These are phyloP conservation scores for Temnothorax nylanderi DNA, from an alignment of 1,140 invertebrate genomes.

Conservation along the genomic window DNA sequence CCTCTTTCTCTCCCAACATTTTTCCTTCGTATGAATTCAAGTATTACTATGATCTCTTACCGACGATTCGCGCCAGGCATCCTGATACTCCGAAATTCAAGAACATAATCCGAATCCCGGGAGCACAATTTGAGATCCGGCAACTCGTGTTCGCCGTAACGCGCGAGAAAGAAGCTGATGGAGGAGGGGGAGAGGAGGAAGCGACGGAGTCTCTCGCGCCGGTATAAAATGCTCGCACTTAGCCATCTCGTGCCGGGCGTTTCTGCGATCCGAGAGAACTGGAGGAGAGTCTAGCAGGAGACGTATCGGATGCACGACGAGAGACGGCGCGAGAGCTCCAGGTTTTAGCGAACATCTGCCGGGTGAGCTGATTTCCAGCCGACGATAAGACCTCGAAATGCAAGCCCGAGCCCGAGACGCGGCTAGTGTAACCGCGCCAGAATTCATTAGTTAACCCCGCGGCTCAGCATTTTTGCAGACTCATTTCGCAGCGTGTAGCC, in stretches of 20 bases:
- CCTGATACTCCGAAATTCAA: constrained; percentile 56
- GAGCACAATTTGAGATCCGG: constrained; percentile 51
- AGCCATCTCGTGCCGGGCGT: constrained; percentile 19
- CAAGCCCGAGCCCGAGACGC: constrained; percentile 30
- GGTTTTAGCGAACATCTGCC: constrained; percentile 78
- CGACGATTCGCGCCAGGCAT: constrained; percentile 27
- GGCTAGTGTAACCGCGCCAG: constrained; percentile 70
- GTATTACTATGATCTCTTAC: constrained; percentile 55
- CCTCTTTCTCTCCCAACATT: not conserved
- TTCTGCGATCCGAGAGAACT: constrained; percentile 11
- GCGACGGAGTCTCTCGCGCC: not conserved
- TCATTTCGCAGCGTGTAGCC: constrained; percentile 45
- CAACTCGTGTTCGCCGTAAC: constrained; percentile 27
- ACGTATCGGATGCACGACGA: constrained; percentile 35
- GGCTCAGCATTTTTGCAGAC: constrained; percentile 65
- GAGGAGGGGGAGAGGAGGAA: not conserved
- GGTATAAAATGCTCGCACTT: constrained; percentile 44
- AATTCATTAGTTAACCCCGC: constrained; percentile 77
- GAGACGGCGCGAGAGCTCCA: constrained; percentile 56
- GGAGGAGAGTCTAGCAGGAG: constrained; percentile 40
- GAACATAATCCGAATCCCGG: constrained; percentile 66
- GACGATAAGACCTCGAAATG: constrained; percentile 76
- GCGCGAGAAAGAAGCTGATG: not conserved
- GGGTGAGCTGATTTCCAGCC: constrained; percentile 76
- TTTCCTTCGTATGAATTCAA: constrained; percentile 58